Evolutionary conservation across 2,888 invertebrate species (phyloP), one percentile per base, ranked within the genome.

Genomic region (Drosophila phalerata): DNA sequence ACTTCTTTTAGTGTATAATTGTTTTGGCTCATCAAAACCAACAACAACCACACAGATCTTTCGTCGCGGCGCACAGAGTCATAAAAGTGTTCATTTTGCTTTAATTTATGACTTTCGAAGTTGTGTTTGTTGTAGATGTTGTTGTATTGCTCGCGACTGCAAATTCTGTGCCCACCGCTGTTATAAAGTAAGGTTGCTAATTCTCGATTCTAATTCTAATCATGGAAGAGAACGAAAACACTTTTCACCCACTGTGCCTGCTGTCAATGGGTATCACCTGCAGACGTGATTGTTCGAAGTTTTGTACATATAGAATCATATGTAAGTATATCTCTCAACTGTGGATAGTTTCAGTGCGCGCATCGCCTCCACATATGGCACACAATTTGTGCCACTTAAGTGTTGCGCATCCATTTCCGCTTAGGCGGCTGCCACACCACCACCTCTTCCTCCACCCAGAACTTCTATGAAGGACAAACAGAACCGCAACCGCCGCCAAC

Each of bases 381-480:
- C 65, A 84, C 89, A 86, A 80, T 88, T 88, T 89, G 87, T 82
- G 85, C 77, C 84, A 88, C 88, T 84, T 87, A 86, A 90, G 85
- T 89, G 88, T 84, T 79, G 89, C 84, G 87, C 85, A 87, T 88
- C 79, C 82, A 84, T 87, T 90, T 87, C 81, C 83, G 81, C 74
- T 79, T 89, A 81, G 88, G 73, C 72, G 77, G 71, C 62, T 22
- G 37, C 63, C 28, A 51, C 65, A 52, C 42, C 8, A 2, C 28
- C 28, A 1, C 8, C 28, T 5, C 28, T 1, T 8, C 28, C 8
- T 6, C 28, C 28, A 4, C 28, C 28, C 13, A 25, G 2, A 25
- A 22, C 63, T 47, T 60, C 63, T 49, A 43, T 38, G 19, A 55
- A 43, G 32, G 47, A 42, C 62, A 72, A 49, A 71, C 52, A 55